Base-by-base conservation (phyloP, 1,140 invertebrate species). In the Tetramorium alpestre region DNA sequence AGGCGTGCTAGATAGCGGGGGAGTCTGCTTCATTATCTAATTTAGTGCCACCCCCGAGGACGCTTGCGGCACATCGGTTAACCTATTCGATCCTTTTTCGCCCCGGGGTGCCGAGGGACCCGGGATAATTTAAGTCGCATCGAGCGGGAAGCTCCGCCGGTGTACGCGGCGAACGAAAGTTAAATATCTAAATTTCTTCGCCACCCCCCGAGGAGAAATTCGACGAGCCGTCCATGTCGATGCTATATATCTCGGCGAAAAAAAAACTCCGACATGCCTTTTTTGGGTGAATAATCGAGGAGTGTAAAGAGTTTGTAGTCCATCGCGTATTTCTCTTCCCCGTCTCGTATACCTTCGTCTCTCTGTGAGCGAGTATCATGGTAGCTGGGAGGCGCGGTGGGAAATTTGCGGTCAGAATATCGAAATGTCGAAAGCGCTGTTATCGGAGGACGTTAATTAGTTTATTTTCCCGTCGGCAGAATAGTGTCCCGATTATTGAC, bases 21-120 rank as follows among this genome's bases (percentile, higher is more conserved):
- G 22, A 44, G 80, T 60, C 80, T 60, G 80, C 80, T 84, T 84
- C 80, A 84, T 84, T 84, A 84, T 84, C 80, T 84, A 84, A 84
- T 86, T 88, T 80, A 67, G 70, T 67, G 64, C 49, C 25, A 70
- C 47, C 58, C 86, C 56, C 49, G 65, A 73, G 80, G 51, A 76
- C 69, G 62, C 81, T 89, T 60, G 88, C 49, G 85, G 54, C 78
- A 56, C 65, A 88, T 88, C 75, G 51, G 76, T 64, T 86, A 69
- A 86, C 85, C 85, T 51, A 80, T 69, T 70, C 76, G 73, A 67
- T 85, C 60, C 80, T 75, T 78, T 80, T 67, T 80, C 67, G 67
- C 73, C 64, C 69, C 69, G 58, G 56, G 41, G 5, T 18, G 58
- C 64, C 44, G 16, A 2, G 49, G 64, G 87, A 69, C 33, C 28